Conservation (phyloP, 2,797 vertebrate genomes). For the Enteromius afrohamiltoni region DNA sequence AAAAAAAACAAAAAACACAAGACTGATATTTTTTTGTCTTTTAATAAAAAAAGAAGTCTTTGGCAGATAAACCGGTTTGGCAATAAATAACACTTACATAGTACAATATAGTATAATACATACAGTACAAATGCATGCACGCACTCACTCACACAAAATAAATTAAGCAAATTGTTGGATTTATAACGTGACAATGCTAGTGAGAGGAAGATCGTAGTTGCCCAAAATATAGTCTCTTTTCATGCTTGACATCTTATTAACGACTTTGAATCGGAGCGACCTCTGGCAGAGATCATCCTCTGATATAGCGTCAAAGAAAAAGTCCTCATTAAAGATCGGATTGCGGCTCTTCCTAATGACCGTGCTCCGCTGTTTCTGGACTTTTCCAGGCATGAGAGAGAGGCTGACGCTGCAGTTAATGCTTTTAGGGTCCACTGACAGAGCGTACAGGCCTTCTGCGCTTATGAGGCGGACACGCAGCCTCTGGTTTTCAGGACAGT, state of each 20-base stretch:
- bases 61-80: constrained; percentile 67
- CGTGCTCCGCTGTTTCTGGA: constrained; percentile 85
- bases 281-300: constrained; percentile 79
- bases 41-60: constrained; percentile 71
- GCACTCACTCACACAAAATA: constrained; percentile 29
- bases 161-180: constrained; percentile 26
- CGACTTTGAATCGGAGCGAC: constrained; percentile 84
- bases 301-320: constrained; percentile 85
- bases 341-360: constrained; percentile 87
- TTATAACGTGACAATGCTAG: constrained; percentile 71
- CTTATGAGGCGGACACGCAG: constrained; percentile 88
- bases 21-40: constrained; percentile 55
- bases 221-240: constrained; percentile 83
- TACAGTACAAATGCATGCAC: constrained; percentile 52
- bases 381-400: constrained; percentile 81
- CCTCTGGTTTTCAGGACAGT: constrained; percentile 80
- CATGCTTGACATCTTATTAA: constrained; percentile 86
- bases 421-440: constrained; percentile 78
- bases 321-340: constrained; percentile 91
- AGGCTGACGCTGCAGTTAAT: constrained; percentile 88
- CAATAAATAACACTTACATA: constrained; percentile 65
- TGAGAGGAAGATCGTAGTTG: constrained; percentile 77
- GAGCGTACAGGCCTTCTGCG: constrained; percentile 80
- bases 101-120: constrained; percentile 64
- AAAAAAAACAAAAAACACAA: constrained; percentile 56